Conservation (phyloP, 2,888 invertebrate genomes). For the Stenichneumon culpator region DNA sequence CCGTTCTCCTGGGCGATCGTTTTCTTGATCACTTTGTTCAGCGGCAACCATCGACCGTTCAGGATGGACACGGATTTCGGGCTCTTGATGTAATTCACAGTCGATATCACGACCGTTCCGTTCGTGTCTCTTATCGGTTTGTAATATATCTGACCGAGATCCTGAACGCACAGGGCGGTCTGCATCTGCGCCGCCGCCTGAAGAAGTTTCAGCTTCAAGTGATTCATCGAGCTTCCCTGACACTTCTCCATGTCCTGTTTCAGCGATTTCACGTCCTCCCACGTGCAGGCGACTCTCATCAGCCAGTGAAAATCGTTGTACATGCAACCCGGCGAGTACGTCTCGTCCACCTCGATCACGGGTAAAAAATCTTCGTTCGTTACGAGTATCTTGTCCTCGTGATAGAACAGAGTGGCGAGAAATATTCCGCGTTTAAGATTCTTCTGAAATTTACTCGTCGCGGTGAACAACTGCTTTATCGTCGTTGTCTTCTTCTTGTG, state of each 20-base stretch:
- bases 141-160: conserved; percentile 97
- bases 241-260: conserved; percentile 98
- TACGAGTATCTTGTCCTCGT: conserved; percentile 97
- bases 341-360: conserved; percentile 98
- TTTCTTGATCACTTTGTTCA: conserved; percentile 93
- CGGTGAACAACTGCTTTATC: conserved; percentile 97
- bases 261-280: conserved; percentile 97
- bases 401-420: conserved; percentile 96
- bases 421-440: conserved; percentile 96
- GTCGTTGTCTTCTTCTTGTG: conserved; percentile 93
- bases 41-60: conserved; percentile 96
- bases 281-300: conserved; percentile 98
- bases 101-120: conserved; percentile 96
- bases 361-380: conserved; percentile 99
- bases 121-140: conserved; percentile 95
- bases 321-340: conserved; percentile 94
- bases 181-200: conserved; percentile 98
- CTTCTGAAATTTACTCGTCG: conserved; percentile 98
- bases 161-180: conserved; percentile 95
- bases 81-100: conserved; percentile 92
- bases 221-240: conserved; percentile 94
- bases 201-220: conserved; percentile 96
- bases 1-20: conserved; percentile 89
- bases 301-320: conserved; percentile 99
- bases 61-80: conserved; percentile 95